Evolutionary conservation across 2,797 vertebrate genomes (phyloP).

Genomic region (Falco biarmicus): DNA sequence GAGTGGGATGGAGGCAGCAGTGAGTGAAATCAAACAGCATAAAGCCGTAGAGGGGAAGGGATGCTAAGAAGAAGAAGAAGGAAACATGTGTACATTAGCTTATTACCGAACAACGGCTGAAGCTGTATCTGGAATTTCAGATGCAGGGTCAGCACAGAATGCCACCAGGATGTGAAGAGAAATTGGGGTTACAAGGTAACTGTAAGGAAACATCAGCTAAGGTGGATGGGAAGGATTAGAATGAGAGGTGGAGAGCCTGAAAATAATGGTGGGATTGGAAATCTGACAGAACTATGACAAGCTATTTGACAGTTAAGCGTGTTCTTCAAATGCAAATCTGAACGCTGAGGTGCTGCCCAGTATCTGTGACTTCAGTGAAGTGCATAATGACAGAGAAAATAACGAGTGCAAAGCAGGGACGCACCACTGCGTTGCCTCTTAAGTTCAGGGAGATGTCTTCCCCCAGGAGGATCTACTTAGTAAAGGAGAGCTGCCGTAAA

Average conservation of each 20-base stretch:
- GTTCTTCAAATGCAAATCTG: background rate
- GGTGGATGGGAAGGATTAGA: background rate
- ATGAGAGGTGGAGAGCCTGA: background rate
- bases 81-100: background rate
- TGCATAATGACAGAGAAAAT: background rate
- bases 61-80: background rate
- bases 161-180: background rate
- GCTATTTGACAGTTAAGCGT: background rate
- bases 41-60: background rate
- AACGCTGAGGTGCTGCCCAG: background rate
- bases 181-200: background rate
- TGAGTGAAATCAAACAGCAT: background rate
- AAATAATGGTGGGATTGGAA: background rate
- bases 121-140: background rate
- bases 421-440: background rate
- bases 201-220: background rate
- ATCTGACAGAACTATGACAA: background rate
- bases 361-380: background rate
- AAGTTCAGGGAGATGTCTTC: background rate
- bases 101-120: background rate
- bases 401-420: background rate
- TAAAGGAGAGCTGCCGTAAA: background rate
- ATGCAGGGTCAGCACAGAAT: background rate
- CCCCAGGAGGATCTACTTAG: background rate
- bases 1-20: background rate